Percentiles rank a stretch among this genome's conserved stretches.
Conservation (phyloP, 2,888 invertebrate genomes). For the Nasonia oneida region DNA sequence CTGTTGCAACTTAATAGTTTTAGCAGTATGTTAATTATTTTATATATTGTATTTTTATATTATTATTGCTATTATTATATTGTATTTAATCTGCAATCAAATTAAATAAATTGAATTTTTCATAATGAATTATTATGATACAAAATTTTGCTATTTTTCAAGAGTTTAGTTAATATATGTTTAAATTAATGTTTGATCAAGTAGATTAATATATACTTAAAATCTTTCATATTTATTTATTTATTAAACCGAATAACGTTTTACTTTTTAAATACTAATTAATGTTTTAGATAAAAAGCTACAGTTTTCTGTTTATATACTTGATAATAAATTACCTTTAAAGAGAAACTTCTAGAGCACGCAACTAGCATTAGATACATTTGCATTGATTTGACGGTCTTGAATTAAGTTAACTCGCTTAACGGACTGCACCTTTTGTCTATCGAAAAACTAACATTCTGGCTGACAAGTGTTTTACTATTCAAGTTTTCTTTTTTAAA, state of each 20-base stretch:
- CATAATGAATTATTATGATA: slow-evolving; percentile 38
- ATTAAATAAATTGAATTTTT: slow-evolving; percentile 53
- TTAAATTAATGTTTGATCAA: slow-evolving; percentile 1
- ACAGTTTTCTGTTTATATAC: slow-evolving; percentile 31
- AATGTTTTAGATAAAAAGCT: neutral
- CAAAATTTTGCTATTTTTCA: slow-evolving; percentile 32
- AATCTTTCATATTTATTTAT: neutral
- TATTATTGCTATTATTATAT: slow-evolving; percentile 47
- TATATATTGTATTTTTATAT: slow-evolving; percentile 61
- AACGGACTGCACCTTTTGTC: slow-evolving; percentile 3
- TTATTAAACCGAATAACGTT: neutral
- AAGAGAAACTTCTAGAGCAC: neutral
- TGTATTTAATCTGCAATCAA: slow-evolving; percentile 53
- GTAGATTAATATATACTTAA: slow-evolving; percentile 5
- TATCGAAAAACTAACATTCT: neutral
- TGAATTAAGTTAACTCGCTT: neutral
- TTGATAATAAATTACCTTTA: neutral
- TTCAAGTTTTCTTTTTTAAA: no score
- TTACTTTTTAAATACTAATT: neutral
- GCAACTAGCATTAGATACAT: slow-evolving; percentile 7
- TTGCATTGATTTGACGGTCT: neutral
- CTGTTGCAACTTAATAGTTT: slow-evolving; percentile 54
- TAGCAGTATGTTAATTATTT: slow-evolving; percentile 49
- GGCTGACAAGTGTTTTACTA: neutral
- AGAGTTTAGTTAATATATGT: slow-evolving; percentile 9